phyloP scores from a whole-genome alignment of 2,113 vertebrate species.

The Lepidothrix coronata region DNA sequence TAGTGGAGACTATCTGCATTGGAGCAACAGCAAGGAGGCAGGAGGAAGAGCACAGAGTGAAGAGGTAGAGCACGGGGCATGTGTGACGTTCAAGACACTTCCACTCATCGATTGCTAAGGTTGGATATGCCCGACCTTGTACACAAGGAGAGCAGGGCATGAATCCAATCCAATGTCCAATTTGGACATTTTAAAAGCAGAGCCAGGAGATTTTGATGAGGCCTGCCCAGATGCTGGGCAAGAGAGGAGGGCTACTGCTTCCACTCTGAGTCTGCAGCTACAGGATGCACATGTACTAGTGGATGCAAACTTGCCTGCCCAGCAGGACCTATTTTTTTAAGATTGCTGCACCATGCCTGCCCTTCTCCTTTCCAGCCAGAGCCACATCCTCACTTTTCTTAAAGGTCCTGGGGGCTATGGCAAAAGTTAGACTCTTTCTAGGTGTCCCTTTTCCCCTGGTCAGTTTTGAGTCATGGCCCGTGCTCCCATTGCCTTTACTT shows the following conservation, averaged over 20 bases:
- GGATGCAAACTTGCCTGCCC: background rate
- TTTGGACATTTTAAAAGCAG: background rate
- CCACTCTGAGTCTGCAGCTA: background rate
- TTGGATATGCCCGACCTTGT: background rate
- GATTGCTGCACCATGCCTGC: background rate
- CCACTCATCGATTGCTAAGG: background rate
- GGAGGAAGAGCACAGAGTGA: background rate
- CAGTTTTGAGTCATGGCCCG: background rate
- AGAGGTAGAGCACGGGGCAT: background rate
- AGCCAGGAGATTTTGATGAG: background rate
- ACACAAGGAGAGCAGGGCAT: background rate
- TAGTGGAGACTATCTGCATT: background rate
- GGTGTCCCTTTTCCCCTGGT: background rate
- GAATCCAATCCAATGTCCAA: background rate
- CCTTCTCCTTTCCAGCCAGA: background rate
- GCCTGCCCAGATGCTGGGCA: background rate
- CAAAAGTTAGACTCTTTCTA: background rate
- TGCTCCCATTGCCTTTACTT: background rate
- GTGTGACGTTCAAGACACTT: background rate
- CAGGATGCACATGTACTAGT: rapidly evolving
- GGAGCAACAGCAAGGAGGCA: background rate
- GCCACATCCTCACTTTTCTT: background rate
- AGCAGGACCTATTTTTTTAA: background rate
- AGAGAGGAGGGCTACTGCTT: background rate
- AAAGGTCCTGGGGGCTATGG: rapidly evolving